Base-by-base conservation (phyloP, 2,888 invertebrate species). In the Lithophane leautieri region DNA sequence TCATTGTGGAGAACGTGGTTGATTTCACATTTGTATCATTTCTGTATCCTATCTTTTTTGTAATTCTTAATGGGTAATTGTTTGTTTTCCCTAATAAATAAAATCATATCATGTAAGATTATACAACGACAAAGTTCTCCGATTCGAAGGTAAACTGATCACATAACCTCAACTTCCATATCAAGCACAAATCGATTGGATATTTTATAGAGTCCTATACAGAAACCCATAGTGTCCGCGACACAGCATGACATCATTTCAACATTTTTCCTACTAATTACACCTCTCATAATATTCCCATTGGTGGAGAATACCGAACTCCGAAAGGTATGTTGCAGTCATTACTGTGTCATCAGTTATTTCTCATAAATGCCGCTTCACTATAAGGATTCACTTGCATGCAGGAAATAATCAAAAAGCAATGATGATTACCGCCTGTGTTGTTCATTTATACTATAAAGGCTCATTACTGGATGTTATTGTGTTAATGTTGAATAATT, bases 381-480 rank as follows among this genome's bases (percentile, higher is more conserved):
- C 76, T 79, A 78, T 74, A 82, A 82, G 73, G 82, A 86, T 87
- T 81, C 81, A 80, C 88, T 76, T 61, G 78, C 50, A 84, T 81
- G 62, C 78, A 86, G 88, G 88, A 87, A 86, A 86, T 82, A 80
- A 86, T 87, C 84, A 76, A 82, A 86, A 83, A 79, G 70, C 81
- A 82, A 76, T 79, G 76, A 84, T 70, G 82, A 81, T 86, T 75
- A 60, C 78, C 11, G 28, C 42, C 56, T 44, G 73, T 62, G 62
- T 66, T 73, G 62, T 72, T 65, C 60, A 74, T 78, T 69, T 68
- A 40, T 54, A 70, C 71, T 58, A 50, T 83, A 85, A 76, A 82
- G 14, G 73, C 60, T 81, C 65, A 78, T 83, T 81, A 73, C 44
- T 58, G 62, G 60, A 56, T 47, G 76, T 82, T 70, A 70, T 77